Percentiles rank a stretch among this genome's conserved stretches.
Conservation (phyloP, 2,797 vertebrate species). For the Sebastes itinus region DNA sequence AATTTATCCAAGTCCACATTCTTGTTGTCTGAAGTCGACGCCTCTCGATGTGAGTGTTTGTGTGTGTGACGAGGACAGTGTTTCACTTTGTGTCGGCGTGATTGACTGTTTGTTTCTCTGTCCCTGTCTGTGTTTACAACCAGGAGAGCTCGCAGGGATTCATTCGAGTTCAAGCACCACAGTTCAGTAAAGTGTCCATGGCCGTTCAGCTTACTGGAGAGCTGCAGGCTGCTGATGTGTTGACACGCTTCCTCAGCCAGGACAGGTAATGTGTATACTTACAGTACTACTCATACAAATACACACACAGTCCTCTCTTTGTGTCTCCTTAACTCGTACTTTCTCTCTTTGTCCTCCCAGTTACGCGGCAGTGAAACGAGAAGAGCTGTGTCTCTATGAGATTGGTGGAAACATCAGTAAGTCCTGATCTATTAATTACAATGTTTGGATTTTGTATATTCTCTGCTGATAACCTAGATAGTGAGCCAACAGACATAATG, state of each 20-base stretch:
- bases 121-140: neutral
- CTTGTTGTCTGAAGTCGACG: neutral
- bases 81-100: neutral
- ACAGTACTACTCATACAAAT: neutral
- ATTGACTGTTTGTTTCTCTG: neutral
- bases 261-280: conserved; percentile 83
- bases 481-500: neutral
- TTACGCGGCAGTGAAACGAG: conserved; percentile 78
- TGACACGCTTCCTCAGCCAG: conserved; percentile 93
- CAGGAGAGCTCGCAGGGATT: conserved; percentile 89
- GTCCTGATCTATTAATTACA: conserved; percentile 9
- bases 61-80: neutral
- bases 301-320: neutral
- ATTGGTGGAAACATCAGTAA: conserved; percentile 95
- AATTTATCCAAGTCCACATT: conserved; percentile 23
- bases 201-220: conserved; percentile 96
- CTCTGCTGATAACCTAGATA: neutral
- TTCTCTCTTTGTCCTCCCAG: conserved; percentile 43
- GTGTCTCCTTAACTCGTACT: neutral
- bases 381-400: conserved; percentile 91
- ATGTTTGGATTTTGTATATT: neutral
- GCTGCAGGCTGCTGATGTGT: conserved; percentile 90
- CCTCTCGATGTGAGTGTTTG: neutral
- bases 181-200: conserved; percentile 98
- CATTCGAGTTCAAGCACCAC: conserved; percentile 95